Percentiles rank a stretch among this genome's conserved stretches.
Conservation (phyloP, 2,113 vertebrate species). For the Psittacara wagleri region DNA sequence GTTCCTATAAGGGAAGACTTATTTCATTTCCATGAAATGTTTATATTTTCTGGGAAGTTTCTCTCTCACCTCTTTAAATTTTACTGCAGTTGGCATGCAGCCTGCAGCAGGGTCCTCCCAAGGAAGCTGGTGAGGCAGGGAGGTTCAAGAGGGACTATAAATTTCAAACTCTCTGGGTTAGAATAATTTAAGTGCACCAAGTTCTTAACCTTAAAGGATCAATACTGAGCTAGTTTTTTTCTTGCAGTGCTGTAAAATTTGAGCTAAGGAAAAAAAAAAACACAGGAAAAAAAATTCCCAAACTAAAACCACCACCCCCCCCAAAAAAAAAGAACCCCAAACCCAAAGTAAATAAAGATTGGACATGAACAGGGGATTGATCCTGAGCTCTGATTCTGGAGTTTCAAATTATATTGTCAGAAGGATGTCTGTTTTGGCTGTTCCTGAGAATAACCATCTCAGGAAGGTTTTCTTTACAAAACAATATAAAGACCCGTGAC, state of each 20-base stretch:
- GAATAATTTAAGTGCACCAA: conserved; percentile 74
- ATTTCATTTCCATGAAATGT: conserved; percentile 83
- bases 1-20: conserved; percentile 77
- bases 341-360: conserved; percentile 53
- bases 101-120: conserved; percentile 84
- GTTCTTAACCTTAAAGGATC: conserved; percentile 72
- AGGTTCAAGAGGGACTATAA: conserved; percentile 84
- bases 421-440: conserved; percentile 5
- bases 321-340: too few relatives aligned
- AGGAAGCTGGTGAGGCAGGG: conserved; percentile 82
- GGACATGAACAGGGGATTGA: background rate
- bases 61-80: conserved; percentile 98
- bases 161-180: conserved; percentile 80
- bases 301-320: background rate
- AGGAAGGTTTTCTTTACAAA: conserved; percentile 1
- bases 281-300: background rate
- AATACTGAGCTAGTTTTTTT: conserved; percentile 21
- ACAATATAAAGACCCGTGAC: background rate
- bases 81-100: conserved; percentile 89
- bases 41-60: conserved; percentile 93
- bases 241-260: conserved; percentile 28
- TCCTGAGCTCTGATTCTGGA: background rate
- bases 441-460: background rate
- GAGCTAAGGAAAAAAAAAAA: background rate
- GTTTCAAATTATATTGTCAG: conserved; percentile 15